Base-by-base conservation (phyloP, 2,888 invertebrate genomes). In the Lasioglossum oenotherae region DNA sequence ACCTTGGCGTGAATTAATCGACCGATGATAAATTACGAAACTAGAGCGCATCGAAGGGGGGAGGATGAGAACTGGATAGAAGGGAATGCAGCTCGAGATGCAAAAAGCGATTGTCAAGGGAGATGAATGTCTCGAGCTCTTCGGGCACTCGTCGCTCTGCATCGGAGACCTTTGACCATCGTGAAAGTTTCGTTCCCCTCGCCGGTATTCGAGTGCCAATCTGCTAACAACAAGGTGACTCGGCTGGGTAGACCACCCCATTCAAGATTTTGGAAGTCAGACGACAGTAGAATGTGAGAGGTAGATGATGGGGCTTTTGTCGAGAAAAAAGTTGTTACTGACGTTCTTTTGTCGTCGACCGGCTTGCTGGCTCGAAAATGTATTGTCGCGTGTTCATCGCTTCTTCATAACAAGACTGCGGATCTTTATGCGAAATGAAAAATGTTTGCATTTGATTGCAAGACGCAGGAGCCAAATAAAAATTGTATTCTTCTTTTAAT, bases 1-100 rank as follows among this genome's bases (percentile, higher is more conserved):
- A 91, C 90, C 92, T 92, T 91, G 86, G 92, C 91, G 92, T 90
- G 93, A 94, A 94, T 94, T 93, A 93, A 93, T 94, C 92, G 93
- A 92, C 91, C 90, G 90, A 94, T 94, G 93, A 94, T 94, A 93
- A 94, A 94, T 94, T 91, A 89, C 89, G 85, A 82, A 84, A 84
- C 88, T 87, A 38, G 82, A 87, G 81, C 80, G 84, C 86, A 89
- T 90, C 87, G 86, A 82, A 85, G 82, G 84, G 84, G 84, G 80
- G 78, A 86, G 74, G 90, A 82, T 79, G 87, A 49, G 86, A 79
- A 73, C 74, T 49, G 72, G n/a, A 46, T 60, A 46, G 53, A 35
- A 73, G 41, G 69, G 49, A 67, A 60, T 80, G 82, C 53, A 64
- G 73, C 75, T n/a, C 19, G 67, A 87, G 89, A 91, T 86, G 92